Evolutionary conservation across 1,140 invertebrate genomes (phyloP).

Genomic region (Uloborus diversus): DNA sequence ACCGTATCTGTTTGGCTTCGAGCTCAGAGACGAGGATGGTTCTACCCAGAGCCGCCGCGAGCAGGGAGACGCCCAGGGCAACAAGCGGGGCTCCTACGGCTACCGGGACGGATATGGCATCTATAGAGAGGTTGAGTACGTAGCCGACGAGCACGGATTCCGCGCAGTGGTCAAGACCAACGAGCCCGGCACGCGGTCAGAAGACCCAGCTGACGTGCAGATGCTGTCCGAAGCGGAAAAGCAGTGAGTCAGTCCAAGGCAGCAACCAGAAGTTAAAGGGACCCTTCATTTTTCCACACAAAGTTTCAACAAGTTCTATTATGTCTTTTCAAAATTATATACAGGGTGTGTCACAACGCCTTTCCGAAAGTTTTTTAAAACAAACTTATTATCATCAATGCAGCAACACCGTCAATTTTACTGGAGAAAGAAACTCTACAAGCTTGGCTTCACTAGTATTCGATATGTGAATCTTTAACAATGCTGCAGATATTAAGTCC

Average conservation of each 20-base stretch:
- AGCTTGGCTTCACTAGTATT: no score
- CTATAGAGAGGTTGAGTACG: conserved; percentile 30
- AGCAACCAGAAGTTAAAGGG: neutral
- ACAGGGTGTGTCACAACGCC: no score
- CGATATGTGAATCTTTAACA: no score
- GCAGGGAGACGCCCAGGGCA: conserved; percentile 24
- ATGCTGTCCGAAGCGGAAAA: conserved; percentile 26
- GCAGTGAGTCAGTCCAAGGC: neutral
- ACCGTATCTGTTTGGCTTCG: conserved; percentile 31
- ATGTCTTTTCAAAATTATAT: no score
- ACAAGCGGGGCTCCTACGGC: conserved; percentile 29
- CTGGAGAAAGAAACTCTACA: no score
- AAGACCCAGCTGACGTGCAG: conserved; percentile 27
- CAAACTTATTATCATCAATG: no score
- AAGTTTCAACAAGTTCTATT: no score
- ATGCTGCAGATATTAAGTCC: no score
- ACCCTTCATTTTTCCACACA: no score
- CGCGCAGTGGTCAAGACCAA: conserved; percentile 35
- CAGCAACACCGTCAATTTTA: no score
- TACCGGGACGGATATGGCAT: conserved; percentile 26
- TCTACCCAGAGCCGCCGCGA: conserved; percentile 23
- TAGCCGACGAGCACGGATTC: conserved; percentile 32
- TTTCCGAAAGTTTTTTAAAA: no score
- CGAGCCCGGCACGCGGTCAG: conserved; percentile 24
- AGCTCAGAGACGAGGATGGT: conserved; percentile 23